Evolutionary conservation across 1,140 invertebrate genomes (phyloP), one percentile per base, ranked within the genome.

Genomic region (Trachymyrmex septentrionalis): DNA sequence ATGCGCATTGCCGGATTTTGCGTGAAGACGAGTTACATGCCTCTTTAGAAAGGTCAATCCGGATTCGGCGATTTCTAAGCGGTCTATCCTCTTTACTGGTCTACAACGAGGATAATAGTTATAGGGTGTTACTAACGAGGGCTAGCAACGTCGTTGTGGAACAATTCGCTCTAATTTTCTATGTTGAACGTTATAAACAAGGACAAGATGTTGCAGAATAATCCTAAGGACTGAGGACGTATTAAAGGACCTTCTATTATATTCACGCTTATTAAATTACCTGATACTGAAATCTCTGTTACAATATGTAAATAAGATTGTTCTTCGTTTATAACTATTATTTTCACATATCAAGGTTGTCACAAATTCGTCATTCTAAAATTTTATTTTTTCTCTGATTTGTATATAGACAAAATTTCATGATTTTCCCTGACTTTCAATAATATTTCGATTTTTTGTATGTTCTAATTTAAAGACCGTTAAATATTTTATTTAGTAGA

Each of bases 211-310:
- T 16, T 61, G 34, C n/a, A 38, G 73, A 76, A 38, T 44, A 61
- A 61, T 21, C 21, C 55, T 44, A 61, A 61, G 55, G 55, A 76
- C 55, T 34, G 12, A 27, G 14, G 73, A 76, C 55, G 34, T n/a
- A 4, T 76, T 73, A 61, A 44, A 61, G 73, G 53, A n/a, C 3
- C 2, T 44, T 14, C 21, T 38, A 38, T 16, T 76, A 76, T 61
- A 76, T 61, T 38, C 30, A 7, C 14, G 55, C 34, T 76, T 57
- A 76, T 76, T 76, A 61, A 59, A 61, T 76, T 76, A 61, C n/a
- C 7, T 76, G 59, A 75, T 59, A 34, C 14, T 34, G 27, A 34
- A 55, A 76, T 24, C 21, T 21, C 55, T 38, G 55, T 61, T 55
- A 14, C 3, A 44, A 6, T 38, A 19, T 3, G 4, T 76, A 61